Percentiles rank a stretch among this genome's conserved stretches.
These are phyloP conservation scores for Ochotona princeps DNA, from an alignment of 2,113 vertebrate species.

Conservation along the genomic window DNA sequence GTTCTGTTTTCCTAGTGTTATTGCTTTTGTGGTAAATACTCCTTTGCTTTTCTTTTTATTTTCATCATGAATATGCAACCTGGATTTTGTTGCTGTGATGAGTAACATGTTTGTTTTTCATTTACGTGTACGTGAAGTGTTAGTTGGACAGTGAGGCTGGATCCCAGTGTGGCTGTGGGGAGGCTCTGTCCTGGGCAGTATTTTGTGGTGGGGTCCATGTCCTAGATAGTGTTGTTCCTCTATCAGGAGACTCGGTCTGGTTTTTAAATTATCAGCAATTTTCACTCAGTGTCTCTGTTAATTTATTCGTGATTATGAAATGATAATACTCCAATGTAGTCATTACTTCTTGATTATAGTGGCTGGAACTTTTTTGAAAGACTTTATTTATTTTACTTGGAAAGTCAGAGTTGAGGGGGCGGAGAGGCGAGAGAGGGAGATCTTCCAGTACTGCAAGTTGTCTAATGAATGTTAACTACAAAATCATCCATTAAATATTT, in stretches of 20 bases:
- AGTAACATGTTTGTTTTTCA: background rate
- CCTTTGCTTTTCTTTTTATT: background rate
- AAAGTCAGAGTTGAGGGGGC: too few species aligned
- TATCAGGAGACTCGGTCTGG: background rate
- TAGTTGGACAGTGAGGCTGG: background rate
- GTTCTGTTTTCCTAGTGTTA: background rate
- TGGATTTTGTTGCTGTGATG: background rate
- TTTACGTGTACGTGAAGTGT: background rate
- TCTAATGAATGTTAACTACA: background rate
- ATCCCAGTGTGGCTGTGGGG: background rate
- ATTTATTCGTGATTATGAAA: background rate
- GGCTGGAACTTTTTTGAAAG: background rate
- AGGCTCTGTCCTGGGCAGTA: background rate
- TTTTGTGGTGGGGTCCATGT: background rate
- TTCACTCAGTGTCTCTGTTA: background rate
- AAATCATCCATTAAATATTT: constrained; percentile 17
- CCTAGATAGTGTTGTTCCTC: background rate
- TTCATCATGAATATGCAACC: background rate
- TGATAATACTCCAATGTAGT: background rate
- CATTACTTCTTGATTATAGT: background rate
- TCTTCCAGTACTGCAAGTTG: background rate
- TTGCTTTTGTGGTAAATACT: background rate
- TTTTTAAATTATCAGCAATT: background rate
- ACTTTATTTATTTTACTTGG: too few species aligned
- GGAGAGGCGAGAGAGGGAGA: too few species aligned